phyloP scores from a whole-genome alignment of 2,113 vertebrate genomes.

The Ascaphus truei region DNA sequence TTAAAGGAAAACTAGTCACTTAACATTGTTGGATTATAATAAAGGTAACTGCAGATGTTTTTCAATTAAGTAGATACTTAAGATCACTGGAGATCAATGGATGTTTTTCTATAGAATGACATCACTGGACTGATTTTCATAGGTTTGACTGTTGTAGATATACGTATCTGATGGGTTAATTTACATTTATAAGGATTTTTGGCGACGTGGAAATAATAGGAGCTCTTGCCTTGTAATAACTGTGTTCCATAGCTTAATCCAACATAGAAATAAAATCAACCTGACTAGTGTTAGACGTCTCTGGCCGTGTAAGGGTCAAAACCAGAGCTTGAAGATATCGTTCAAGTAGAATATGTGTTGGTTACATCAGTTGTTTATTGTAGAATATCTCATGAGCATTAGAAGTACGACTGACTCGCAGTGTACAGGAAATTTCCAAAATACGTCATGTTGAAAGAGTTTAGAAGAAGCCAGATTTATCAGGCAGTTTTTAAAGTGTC shows the following conservation, averaged over 20 bases:
- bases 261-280: background rate
- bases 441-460: too few relatives aligned
- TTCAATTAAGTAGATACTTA: too few relatives aligned
- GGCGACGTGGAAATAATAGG: background rate
- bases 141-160: too few relatives aligned
- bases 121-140: too few relatives aligned
- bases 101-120: too few relatives aligned
- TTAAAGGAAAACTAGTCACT: too few relatives aligned
- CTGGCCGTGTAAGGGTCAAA: background rate
- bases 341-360: background rate
- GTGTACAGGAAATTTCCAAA: slow-evolving; percentile 7
- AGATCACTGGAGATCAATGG: too few relatives aligned
- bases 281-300: background rate
- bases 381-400: background rate
- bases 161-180: too few relatives aligned
- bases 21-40: too few relatives aligned
- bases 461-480: too few relatives aligned
- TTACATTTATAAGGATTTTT: background rate
- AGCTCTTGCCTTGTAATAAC: background rate
- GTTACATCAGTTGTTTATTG: background rate
- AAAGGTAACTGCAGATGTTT: too few relatives aligned
- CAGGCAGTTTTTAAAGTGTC: too few relatives aligned
- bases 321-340: background rate
- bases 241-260: background rate
- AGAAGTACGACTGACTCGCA: background rate